Conservation (phyloP, 2,797 vertebrate species). For the Catostomus latipinnis region DNA sequence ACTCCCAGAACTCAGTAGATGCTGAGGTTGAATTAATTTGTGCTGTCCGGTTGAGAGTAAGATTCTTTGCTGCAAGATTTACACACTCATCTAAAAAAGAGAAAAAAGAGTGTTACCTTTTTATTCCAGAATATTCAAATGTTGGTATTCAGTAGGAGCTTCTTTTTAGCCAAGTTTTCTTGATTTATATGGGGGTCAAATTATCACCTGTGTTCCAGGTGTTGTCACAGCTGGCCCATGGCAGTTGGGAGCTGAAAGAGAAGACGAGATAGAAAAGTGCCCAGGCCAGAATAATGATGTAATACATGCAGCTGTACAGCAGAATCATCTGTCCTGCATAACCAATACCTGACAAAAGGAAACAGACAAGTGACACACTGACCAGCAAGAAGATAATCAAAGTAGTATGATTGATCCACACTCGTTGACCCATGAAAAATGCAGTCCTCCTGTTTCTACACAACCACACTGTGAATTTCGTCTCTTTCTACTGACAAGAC, state of each 20-base stretch:
- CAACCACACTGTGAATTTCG: constrained; percentile 6
- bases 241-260: constrained; percentile 76
- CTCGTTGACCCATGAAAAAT: neutral
- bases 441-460: neutral
- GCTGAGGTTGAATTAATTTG: constrained; percentile 66
- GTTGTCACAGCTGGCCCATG: constrained; percentile 76
- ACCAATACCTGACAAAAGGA: constrained; percentile 70
- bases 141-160: neutral
- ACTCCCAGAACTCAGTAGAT: constrained; percentile 81
- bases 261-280: constrained; percentile 75
- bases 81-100: constrained; percentile 69
- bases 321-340: constrained; percentile 73
- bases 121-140: neutral
- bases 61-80: constrained; percentile 64
- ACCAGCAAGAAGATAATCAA: neutral
- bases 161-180: neutral
- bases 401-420: neutral
- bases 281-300: constrained; percentile 79
- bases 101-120: neutral
- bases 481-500: constrained; percentile 1
- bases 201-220: constrained; percentile 73
- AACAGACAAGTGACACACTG: neutral
- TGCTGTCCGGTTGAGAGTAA: constrained; percentile 54
- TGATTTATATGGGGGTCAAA: neutral
- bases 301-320: constrained; percentile 72